These are phyloP conservation scores for Heliconius hermathena DNA, from an alignment of 1,140 invertebrate species.

Conservation along the genomic window DNA sequence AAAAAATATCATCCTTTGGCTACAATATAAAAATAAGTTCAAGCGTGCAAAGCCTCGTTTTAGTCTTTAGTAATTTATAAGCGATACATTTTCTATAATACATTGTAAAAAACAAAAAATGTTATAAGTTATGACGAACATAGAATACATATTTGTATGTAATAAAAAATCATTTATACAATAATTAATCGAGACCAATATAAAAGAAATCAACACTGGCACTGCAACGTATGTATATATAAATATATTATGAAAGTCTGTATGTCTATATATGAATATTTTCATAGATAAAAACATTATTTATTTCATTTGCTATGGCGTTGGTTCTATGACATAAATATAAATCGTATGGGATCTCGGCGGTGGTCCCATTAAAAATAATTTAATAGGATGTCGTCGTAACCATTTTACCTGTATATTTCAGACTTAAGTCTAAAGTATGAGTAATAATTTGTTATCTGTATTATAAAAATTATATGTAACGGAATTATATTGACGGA, in stretches of 20 bases:
- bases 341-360: not conserved
- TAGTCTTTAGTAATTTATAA: too few species aligned
- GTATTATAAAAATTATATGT: too few species aligned
- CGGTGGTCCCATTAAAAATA: constrained; percentile 28
- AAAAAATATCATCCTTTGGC: too few species aligned
- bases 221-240: not conserved
- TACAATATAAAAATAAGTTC: too few species aligned
- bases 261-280: not conserved
- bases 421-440: not conserved
- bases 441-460: not conserved
- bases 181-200: not conserved
- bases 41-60: too few species aligned
- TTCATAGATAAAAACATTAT: not conserved
- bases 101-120: not conserved
- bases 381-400: not conserved
- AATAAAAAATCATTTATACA: too few species aligned
- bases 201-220: not conserved
- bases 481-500: too few species aligned
- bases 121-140: not conserved
- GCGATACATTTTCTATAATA: not conserved
- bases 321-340: not conserved
- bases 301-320: not conserved
- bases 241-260: not conserved
- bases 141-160: not conserved
- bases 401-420: not conserved